Percentiles rank a stretch among this genome's conserved stretches.
These are phyloP conservation scores for Micromesistius poutassou DNA, from an alignment of 2,797 vertebrate genomes.

Conservation along the genomic window DNA sequence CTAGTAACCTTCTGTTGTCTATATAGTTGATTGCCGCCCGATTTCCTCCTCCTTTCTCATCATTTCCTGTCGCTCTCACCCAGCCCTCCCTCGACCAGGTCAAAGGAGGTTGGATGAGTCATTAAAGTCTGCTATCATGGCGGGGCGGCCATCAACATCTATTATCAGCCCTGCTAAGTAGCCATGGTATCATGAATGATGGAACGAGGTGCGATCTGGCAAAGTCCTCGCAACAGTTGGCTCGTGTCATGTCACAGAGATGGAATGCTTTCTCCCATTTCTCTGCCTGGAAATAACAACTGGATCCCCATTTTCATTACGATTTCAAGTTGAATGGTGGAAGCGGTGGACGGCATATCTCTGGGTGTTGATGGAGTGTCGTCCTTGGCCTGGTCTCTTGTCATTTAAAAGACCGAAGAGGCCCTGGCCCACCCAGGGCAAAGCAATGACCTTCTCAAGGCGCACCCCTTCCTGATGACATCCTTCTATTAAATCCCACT, in stretches of 20 bases:
- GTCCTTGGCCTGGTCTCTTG: constrained; percentile 4
- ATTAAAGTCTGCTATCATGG: neutral
- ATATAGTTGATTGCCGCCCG: constrained; percentile 23
- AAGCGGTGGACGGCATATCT: constrained; percentile 47
- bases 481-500: neutral
- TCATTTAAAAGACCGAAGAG: constrained; percentile 19
- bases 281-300: neutral
- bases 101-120: neutral
- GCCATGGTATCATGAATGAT: neutral
- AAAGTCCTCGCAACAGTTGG: neutral
- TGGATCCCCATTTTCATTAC: neutral
- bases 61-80: constrained; percentile 26
- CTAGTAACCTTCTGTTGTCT: neutral
- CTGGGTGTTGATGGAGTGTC: constrained; percentile 17
- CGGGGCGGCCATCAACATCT: neutral
- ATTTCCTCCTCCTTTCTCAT: constrained; percentile 30
- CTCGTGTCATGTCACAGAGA: constrained; percentile 11
- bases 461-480: constrained; percentile 43
- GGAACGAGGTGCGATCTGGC: neutral
- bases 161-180: neutral
- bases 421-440: constrained; percentile 15
- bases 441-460: constrained; percentile 28
- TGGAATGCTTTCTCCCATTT: neutral
- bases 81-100: constrained; percentile 20
- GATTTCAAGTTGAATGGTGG: constrained; percentile 25